Base-by-base conservation (phyloP, 2,113 vertebrate species). In the Oplegnathus fasciatus region DNA sequence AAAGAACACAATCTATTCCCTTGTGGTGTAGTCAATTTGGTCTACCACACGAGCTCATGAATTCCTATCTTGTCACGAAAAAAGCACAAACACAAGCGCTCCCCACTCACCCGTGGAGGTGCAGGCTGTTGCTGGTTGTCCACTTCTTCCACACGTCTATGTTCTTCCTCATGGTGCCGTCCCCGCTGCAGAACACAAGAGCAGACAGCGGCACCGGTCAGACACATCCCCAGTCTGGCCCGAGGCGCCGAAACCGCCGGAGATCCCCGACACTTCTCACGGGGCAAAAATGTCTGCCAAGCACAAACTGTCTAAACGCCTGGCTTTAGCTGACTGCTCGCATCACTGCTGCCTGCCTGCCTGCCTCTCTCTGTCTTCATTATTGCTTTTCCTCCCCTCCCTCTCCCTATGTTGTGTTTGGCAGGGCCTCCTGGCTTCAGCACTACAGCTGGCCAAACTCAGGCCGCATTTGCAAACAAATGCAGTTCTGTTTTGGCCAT, bases 81-180 rank as follows among this genome's bases (percentile, higher is more conserved):
- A 37, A 37, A 22, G 68, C 28, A 50, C 15, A 48, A 72, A 26
- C 37, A 26, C 77, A 7, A 57, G 11, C 46, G 24, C 20, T 13
- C n/a, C 22, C 40, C 22, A 62, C 96, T 96, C 89, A 99, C 98
- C 98, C 98, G n/a, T 99, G 98, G 15, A 99, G 95, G 76, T 99
- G 98, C 86, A 99, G 93, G 90, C 98, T 99, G 92, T 99, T 99
- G 57, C 97, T 96, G 3, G 98, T 98, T 2, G 96, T 98, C 98
- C 98, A 99, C 66, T 99, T 99, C 92, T 97, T 99, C 98, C 98
- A 99, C 3, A 99, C 98, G 1, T 99, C 98, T 2, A 99, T 98
- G 92, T 99, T 99, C 81, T 99, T 99, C 84, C 98, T 96, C 97
- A 99, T 96, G 2, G 98, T 99, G 85, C 98, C 98, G 74, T 99